Evolutionary conservation across 2,888 invertebrate genomes (phyloP), one percentile per base, ranked within the genome.

Genomic region (Spialia ferax): DNA sequence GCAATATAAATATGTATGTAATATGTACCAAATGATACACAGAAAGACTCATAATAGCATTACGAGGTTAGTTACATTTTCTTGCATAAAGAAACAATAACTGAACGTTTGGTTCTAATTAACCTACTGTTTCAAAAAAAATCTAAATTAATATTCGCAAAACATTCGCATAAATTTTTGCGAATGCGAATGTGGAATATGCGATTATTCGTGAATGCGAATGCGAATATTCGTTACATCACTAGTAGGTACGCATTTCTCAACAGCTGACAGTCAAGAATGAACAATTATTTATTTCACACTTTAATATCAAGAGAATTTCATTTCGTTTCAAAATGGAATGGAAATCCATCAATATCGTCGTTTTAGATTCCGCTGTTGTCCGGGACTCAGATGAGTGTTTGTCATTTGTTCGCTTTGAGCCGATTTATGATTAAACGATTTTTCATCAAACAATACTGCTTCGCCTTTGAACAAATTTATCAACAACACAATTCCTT

Each of bases 281-380:
- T 55, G 38, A 63, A 38, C 54, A 55, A 29, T 63, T 18, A 29
- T 63, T 20, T 45, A 22, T 63, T 50, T 10, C 13, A 42, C 11
- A 55, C 38, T 56, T 57, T 4, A 20, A 54, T 54, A 50, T 57
- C 6, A 7, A 29, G 18, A 11, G 18, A 64, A 59, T 57, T 57
- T 48, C 35, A 8, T 23, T 57, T 48, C 23, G 8, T 23, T 52
- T 32, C 32, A 50, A 65, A 60, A 38, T 29, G 59, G 22, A 54
- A n/a, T 18, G 10, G 22, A 38, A 59, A 52, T 59, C 59, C 52
- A 66, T 66, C 59, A 60, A 60, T 66, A 66, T 60, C 52, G 54
- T 60, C 54, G 42, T 60, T 66, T 64, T 65, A 48, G 23, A 66
- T 66, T 59, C 59, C 38, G 42, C 42, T 54, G 29, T 42, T 59